phyloP scores from a whole-genome alignment of 2,797 vertebrate species.

The Poeciliopsis gracilis region DNA sequence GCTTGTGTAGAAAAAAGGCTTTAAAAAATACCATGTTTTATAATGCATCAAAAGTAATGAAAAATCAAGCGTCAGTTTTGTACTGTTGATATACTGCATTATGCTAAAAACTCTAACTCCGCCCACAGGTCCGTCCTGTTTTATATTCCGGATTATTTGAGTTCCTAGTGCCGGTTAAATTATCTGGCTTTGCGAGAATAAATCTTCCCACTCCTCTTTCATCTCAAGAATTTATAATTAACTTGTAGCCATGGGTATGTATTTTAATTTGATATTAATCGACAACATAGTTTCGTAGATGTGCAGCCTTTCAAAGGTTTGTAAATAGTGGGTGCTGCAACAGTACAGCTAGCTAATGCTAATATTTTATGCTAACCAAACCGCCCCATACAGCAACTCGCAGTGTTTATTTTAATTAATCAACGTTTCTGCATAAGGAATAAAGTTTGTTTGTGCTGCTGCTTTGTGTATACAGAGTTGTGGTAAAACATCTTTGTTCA shows the following conservation, averaged over 20 bases:
- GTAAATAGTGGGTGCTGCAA: not conserved
- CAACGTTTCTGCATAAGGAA: accelerated
- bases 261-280: not conserved
- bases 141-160: constrained; percentile 44
- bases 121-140: constrained; percentile 51
- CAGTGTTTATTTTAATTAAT: not conserved
- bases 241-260: constrained; percentile 69
- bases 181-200: constrained; percentile 1
- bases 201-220: not conserved
- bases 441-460: too few species aligned
- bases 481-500: not conserved
- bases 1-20: not conserved
- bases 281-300: not conserved
- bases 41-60: not conserved
- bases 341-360: constrained; percentile 15
- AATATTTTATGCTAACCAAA: not conserved
- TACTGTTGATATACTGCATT: not conserved
- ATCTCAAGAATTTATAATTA: not conserved
- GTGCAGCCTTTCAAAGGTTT: accelerated
- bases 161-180: constrained; percentile 44
- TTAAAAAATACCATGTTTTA: not conserved
- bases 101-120: constrained; percentile 10
- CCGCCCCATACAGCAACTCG: not conserved
- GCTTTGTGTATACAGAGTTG: not conserved
- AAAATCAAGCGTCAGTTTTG: not conserved